These are phyloP conservation scores for Anableps anableps DNA, from an alignment of 2,797 vertebrate genomes.

Conservation along the genomic window DNA sequence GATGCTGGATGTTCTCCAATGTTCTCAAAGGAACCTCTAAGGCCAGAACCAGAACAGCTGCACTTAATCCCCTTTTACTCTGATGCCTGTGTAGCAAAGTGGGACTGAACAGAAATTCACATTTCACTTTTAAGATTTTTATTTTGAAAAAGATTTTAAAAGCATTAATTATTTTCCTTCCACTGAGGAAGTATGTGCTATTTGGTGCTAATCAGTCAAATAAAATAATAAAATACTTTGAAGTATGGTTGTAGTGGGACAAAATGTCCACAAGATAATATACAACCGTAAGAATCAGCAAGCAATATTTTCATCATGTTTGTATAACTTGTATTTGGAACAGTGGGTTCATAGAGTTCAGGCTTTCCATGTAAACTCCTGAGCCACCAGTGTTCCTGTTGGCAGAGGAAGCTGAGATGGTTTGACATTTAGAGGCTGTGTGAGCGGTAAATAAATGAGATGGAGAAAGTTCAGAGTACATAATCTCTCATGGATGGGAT, in stretches of 20 bases:
- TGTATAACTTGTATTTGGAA: not conserved
- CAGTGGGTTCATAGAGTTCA: not conserved
- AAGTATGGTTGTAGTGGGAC: too few species aligned
- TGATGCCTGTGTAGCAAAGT: too few species aligned
- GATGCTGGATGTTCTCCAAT: too few species aligned
- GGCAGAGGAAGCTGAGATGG: constrained; percentile 29
- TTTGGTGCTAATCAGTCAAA: not conserved
- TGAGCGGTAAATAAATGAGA: constrained; percentile 44
- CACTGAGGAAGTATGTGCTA: not conserved
- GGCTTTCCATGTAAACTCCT: not conserved
- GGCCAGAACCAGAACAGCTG: too few species aligned
- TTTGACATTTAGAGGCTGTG: constrained; percentile 58
- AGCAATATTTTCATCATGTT: not conserved
- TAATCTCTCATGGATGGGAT: constrained; percentile 41
- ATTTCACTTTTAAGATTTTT: too few species aligned
- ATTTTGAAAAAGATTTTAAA: not conserved
- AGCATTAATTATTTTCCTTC: not conserved
- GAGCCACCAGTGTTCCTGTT: constrained; percentile 17
- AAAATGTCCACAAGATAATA: too few species aligned
- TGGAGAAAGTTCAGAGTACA: constrained; percentile 32
- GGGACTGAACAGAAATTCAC: too few species aligned
- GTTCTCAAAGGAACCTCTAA: too few species aligned
- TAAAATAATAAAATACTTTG: not conserved
- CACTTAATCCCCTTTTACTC: too few species aligned
- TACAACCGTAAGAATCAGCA: too few species aligned